These are phyloP conservation scores for Nannoperca obscura DNA, from an alignment of 2,797 vertebrate genomes.

Conservation along the genomic window DNA sequence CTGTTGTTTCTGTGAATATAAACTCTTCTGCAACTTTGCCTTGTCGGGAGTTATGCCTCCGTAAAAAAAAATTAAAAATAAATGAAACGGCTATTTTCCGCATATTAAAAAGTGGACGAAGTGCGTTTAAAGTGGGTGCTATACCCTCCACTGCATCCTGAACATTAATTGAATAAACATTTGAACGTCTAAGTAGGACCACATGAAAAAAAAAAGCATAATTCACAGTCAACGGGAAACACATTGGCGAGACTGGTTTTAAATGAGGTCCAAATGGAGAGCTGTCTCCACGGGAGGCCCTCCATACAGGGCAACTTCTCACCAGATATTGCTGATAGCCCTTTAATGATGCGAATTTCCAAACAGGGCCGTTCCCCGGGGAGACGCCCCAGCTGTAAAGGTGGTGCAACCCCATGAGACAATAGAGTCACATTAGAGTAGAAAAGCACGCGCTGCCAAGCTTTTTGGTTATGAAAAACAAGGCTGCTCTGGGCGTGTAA, in stretches of 20 bases:
- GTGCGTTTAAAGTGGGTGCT: constrained; percentile 40
- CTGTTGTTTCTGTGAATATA: neutral
- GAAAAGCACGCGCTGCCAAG: constrained; percentile 45
- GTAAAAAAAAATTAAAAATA: constrained; percentile 8
- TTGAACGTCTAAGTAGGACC: constrained; percentile 48
- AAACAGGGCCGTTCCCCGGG: constrained; percentile 46
- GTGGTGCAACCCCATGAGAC: constrained; percentile 59
- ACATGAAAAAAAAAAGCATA: constrained; percentile 55
- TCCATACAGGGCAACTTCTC: constrained; percentile 49
- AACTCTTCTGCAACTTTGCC: constrained; percentile 26
- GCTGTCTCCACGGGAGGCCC: constrained; percentile 69
- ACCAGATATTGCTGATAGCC: constrained; percentile 68
- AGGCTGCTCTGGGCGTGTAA: constrained; percentile 21
- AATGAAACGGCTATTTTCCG: constrained; percentile 38
- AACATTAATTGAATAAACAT: constrained; percentile 59
- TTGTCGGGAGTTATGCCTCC: constrained; percentile 20
- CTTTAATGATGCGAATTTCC: constrained; percentile 71
- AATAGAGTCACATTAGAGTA: constrained; percentile 44
- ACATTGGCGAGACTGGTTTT: constrained; percentile 59
- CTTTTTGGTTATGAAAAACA: constrained; percentile 42
- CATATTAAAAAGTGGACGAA: constrained; percentile 39
- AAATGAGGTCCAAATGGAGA: constrained; percentile 75
- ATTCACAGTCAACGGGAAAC: constrained; percentile 68
- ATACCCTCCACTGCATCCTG: constrained; percentile 13
- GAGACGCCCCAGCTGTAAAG: constrained; percentile 59